Conservation (phyloP, 2,113 vertebrate genomes). For the Parus major region DNA sequence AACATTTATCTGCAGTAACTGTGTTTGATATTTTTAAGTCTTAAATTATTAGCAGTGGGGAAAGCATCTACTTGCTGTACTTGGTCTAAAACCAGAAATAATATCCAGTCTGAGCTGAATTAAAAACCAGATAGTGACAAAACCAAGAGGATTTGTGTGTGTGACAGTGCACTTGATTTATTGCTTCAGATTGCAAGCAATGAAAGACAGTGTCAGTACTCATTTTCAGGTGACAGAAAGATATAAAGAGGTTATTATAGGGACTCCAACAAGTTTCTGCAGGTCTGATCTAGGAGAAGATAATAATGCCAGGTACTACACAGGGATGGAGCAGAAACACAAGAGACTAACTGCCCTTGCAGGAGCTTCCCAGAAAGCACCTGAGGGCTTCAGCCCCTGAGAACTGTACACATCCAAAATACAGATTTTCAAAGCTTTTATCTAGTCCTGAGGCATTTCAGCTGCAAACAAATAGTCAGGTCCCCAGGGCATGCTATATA, state of each 20-base stretch:
- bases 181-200: slow-evolving; percentile 19
- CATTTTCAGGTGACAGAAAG: slow-evolving; percentile 52
- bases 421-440: slow-evolving; percentile 4
- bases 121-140: slow-evolving; percentile 36
- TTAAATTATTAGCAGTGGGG: neutral
- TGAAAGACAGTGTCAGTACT: slow-evolving; percentile 41
- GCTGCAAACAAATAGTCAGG: neutral
- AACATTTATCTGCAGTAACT: neutral
- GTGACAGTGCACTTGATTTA: slow-evolving; percentile 47
- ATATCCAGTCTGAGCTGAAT: neutral
- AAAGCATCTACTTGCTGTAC: slow-evolving; percentile 1
- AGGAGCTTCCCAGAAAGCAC: neutral
- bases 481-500: neutral
- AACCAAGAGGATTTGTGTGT: slow-evolving; percentile 22
- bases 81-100: slow-evolving; percentile 28
- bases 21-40: neutral
- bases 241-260: slow-evolving; percentile 52
- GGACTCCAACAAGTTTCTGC: slow-evolving; percentile 24
- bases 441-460: neutral
- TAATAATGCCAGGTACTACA: neutral
- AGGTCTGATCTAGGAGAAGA: slow-evolving; percentile 6
- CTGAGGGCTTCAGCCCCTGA: neutral
- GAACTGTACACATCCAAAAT: neutral
- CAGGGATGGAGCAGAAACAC: neutral
- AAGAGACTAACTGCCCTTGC: neutral